A percentile compares a stretch with the other conserved stretches of the same genome.
Evolutionary conservation across 1,140 invertebrate genomes (phyloP).

Genomic region (Tetramorium alpestre): DNA sequence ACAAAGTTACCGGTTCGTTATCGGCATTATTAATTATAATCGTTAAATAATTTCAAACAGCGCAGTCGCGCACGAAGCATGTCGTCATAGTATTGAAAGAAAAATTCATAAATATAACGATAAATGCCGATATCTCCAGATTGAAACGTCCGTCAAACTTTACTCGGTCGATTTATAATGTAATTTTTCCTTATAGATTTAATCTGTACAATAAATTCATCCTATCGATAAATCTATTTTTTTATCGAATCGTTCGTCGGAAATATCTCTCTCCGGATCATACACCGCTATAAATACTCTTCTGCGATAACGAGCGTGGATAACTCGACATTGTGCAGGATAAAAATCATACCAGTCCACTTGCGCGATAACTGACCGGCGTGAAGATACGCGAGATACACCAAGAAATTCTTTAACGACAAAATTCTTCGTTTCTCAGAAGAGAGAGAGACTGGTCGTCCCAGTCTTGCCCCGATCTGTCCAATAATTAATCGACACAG

Average conservation of each 20-base stretch:
- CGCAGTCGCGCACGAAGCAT: not conserved
- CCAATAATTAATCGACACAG: slow-evolving; percentile 62
- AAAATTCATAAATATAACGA: not conserved
- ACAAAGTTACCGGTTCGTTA: slow-evolving; percentile 4
- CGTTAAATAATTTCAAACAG: not conserved
- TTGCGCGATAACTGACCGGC: slow-evolving; percentile 53
- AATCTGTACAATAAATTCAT: slow-evolving; percentile 8
- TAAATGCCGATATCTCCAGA: not conserved
- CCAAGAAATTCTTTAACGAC: slow-evolving; percentile 59
- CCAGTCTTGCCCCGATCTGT: slow-evolving; percentile 50
- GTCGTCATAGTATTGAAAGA: not conserved
- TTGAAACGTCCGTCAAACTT: not conserved
- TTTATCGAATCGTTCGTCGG: not conserved
- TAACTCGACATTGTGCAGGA: slow-evolving; percentile 40
- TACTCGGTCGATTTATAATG: not conserved
- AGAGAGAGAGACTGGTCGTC: slow-evolving; percentile 35
- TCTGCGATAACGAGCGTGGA: slow-evolving; percentile 42
- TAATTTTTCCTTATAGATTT: not conserved
- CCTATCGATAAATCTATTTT: slow-evolving; percentile 16
- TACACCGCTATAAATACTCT: slow-evolving; percentile 41
- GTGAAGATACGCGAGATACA: slow-evolving; percentile 32
- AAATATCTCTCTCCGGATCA: not conserved
- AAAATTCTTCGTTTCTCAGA: slow-evolving; percentile 28
- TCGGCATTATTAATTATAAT: not conserved
- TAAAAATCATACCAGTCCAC: slow-evolving; percentile 68